Conservation (phyloP, 2,113 vertebrate species). For the Ibidorhyncha struthersii region DNA sequence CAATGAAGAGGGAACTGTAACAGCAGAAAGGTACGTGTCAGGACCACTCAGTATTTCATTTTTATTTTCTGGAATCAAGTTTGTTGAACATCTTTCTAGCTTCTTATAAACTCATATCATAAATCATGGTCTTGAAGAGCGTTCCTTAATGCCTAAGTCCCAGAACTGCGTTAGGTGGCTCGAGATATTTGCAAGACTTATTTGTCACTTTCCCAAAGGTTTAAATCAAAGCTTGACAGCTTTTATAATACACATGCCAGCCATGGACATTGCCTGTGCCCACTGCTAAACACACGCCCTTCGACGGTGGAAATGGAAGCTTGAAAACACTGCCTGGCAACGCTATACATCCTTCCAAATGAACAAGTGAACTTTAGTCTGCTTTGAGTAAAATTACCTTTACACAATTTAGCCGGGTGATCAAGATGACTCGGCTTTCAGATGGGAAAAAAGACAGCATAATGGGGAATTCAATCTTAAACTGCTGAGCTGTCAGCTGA, state of each 20-base stretch:
- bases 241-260: background rate
- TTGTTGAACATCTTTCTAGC: background rate
- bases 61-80: background rate
- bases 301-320: background rate
- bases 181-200: background rate
- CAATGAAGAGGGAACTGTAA: background rate
- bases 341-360: background rate
- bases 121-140: background rate
- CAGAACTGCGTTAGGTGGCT: background rate
- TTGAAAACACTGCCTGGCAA: background rate
- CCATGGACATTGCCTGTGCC: background rate
- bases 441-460: background rate
- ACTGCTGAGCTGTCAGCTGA: background rate
- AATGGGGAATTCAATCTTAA: background rate
- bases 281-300: background rate
- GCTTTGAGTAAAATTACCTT: background rate
- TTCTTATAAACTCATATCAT: background rate
- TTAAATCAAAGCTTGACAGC: background rate
- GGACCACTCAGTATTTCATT: background rate
- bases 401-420: background rate
- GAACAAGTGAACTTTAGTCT: background rate
- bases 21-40: background rate
- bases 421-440: background rate
- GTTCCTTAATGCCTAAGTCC: background rate
- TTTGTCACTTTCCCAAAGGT: background rate